These are phyloP conservation scores for Caenorhabditis japonica DNA, from an alignment of 2,888 invertebrate species.

Conservation along the genomic window DNA sequence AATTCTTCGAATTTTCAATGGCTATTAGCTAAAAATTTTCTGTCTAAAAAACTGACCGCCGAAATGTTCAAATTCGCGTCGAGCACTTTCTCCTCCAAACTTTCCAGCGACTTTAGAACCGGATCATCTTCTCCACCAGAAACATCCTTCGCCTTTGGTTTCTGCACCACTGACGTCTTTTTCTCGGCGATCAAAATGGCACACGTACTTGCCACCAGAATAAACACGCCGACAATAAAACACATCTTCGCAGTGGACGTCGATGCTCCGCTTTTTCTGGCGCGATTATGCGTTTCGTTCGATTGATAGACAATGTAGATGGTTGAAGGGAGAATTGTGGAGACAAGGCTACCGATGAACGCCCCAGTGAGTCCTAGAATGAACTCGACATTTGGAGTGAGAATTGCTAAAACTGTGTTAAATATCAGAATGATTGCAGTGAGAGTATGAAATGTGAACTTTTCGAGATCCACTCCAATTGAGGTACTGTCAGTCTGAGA, in stretches of 20 bases:
- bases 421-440: conserved; percentile 84
- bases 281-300: conserved; percentile 28
- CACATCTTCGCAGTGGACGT: conserved; percentile 79
- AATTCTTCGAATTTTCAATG: no score
- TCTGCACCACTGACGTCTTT: conserved; percentile 61
- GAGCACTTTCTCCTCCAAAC: conserved; percentile 64
- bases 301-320: conserved; percentile 83
- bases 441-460: conserved; percentile 80
- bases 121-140: conserved; percentile 52
- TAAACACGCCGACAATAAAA: conserved; percentile 86
- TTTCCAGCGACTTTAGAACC: conserved; percentile 61
- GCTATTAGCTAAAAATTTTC: no score
- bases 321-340: conserved; percentile 91
- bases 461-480: conserved; percentile 50
- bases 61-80: conserved; percentile 69
- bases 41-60: conserved; percentile 31
- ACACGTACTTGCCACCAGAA: conserved; percentile 91
- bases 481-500: conserved; percentile 30
- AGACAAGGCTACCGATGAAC: conserved; percentile 93
- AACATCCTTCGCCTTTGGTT: conserved; percentile 55
- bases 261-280: conserved; percentile 29
- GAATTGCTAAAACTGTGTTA: conserved; percentile 86
- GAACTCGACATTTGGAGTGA: conserved; percentile 90
- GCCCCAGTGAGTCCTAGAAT: conserved; percentile 94
- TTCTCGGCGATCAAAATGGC: conserved; percentile 82